Percentiles rank a stretch among this genome's conserved stretches.
phyloP scores from a whole-genome alignment of 2,888 invertebrate species.

The Macropis europaea region DNA sequence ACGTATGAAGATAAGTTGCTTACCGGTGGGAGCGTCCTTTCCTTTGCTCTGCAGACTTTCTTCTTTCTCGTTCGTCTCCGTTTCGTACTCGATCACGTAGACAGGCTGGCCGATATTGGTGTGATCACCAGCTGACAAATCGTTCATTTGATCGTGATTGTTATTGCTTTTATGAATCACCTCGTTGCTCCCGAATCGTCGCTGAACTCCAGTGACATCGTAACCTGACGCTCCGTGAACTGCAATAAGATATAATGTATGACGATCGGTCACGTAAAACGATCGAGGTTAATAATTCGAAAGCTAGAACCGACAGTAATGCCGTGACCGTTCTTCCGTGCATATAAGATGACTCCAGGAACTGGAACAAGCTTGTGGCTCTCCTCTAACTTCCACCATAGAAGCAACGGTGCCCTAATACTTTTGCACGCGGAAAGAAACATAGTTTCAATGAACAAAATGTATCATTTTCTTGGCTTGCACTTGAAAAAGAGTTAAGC shows the following conservation, averaged over 20 bases:
- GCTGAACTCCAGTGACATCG: constrained; percentile 56
- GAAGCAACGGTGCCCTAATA: too few relatives aligned
- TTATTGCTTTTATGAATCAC: constrained; percentile 51
- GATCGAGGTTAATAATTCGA: background rate
- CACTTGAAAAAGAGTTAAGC: too few relatives aligned
- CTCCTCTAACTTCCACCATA: too few relatives aligned
- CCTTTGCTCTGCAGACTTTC: constrained; percentile 62
- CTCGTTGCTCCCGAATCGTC: constrained; percentile 62
- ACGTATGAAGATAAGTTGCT: constrained; percentile 34
- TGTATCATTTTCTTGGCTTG: too few relatives aligned
- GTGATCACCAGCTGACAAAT: constrained; percentile 40
- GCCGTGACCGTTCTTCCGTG: background rate
- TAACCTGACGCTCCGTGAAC: constrained; percentile 63
- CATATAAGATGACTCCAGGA: too few relatives aligned
- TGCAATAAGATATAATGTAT: constrained; percentile 28
- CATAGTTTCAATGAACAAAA: too few relatives aligned
- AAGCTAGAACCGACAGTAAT: constrained; percentile 1
- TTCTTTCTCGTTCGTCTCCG: constrained; percentile 68
- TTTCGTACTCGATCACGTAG: constrained; percentile 72
- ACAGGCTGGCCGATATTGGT: constrained; percentile 61
- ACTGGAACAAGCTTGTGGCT: too few relatives aligned
- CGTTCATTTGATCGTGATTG: constrained; percentile 57
- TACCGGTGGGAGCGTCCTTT: constrained; percentile 64
- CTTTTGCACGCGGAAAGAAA: too few relatives aligned
- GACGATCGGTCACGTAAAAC: background rate